A percentile compares a stretch with the other conserved stretches of the same genome.
phyloP scores from a whole-genome alignment of 2,113 vertebrate genomes.

The Sphyrna mokarran region DNA sequence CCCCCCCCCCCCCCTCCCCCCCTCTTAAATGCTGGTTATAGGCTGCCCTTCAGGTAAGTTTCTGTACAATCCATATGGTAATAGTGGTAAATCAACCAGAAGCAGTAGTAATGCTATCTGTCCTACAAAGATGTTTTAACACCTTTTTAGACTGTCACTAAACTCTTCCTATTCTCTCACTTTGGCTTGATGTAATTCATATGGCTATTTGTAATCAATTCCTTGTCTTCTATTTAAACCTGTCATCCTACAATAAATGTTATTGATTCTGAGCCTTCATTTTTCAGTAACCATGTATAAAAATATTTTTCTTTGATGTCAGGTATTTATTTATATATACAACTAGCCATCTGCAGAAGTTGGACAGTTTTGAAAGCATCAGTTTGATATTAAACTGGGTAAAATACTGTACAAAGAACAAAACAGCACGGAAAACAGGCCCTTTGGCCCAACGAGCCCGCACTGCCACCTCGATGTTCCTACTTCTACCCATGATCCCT shows the following conservation, averaged over 20 bases:
- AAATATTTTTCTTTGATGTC: background rate
- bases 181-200: background rate
- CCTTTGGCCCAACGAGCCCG: too few relatives aligned
- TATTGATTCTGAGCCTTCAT: background rate
- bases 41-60: slow-evolving; percentile 85
- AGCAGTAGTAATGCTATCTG: background rate
- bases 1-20: slow-evolving; percentile 43
- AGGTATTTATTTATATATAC: too few relatives aligned
- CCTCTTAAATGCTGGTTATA: slow-evolving; percentile 58
- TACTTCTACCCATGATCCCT: too few relatives aligned
- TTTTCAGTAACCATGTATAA: background rate
- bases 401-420: background rate
- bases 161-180: background rate
- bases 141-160: background rate
- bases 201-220: background rate
- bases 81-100: background rate
- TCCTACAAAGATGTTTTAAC: background rate
- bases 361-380: background rate
- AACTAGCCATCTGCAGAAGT: background rate
- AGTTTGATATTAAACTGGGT: background rate
- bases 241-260: background rate
- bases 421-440: too few relatives aligned
- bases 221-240: background rate
- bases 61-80: slow-evolving; percentile 25
- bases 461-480: too few relatives aligned